Evolutionary conservation across 1,140 invertebrate species (phyloP), one percentile per base, ranked within the genome.

Genomic region (Aethina tumida): DNA sequence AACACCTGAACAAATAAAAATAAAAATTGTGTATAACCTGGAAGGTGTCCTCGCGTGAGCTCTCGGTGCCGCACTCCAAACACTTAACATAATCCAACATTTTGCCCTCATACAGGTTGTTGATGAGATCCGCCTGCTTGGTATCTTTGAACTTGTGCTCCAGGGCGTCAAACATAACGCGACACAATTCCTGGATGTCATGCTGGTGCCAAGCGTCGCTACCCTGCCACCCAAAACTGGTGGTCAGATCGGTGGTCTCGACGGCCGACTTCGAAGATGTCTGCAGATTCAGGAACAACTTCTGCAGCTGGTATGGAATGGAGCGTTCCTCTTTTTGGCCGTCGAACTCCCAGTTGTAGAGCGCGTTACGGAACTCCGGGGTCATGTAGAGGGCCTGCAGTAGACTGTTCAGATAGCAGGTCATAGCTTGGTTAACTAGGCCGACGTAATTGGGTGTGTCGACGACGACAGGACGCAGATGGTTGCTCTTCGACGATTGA

Each of bases 61-160:
- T 92, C 54, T 91, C 87, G 27, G 77, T 84, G 14, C 74, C 69
- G 67, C 91, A 95, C 63, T 88, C 81, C 20, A 91, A 60, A 66
- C 90, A 95, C 62, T 89, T 88, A 3, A 94, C 87, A 59, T 91
- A 94, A 65, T 93, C 89, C 36, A 85, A 84, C 76, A 92, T 81
- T 65, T 86, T 88, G 43, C 84, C 80, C 78, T 71, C 69, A 37
- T 74, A 70, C 43, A 66, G 54, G 20, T 77, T 72, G 19, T 84
- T 84, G 17, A 94, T 91, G 0, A 92, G 67, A 59, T 91, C 78
- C 9, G 82, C 74, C 57, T 91, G 84, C 45, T 84, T 74, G 6
- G 85, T 88, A 43, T 84, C 79, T 62, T 84, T 84, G 57, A 91
- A 90, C 49, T 82, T 86, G 35, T 81, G 77, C 62, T 91, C 87